Evolutionary conservation across 2,113 vertebrate species (phyloP).

Genomic region (Marmota flaviventris): DNA sequence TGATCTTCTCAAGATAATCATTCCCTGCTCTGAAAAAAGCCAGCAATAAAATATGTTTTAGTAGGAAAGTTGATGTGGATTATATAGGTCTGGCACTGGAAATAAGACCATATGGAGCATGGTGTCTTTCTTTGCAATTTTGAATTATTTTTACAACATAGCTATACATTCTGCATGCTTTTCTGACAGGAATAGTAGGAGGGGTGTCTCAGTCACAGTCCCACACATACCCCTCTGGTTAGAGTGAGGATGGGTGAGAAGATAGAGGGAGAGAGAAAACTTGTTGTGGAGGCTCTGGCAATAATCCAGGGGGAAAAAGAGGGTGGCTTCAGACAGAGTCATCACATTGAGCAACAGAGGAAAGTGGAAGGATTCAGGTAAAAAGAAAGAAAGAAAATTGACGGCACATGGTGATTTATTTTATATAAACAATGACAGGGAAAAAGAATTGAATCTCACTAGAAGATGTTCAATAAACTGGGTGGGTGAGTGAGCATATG

Average conservation of each 20-base stretch:
- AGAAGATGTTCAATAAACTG: background rate
- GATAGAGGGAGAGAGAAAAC: background rate
- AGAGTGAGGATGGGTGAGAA: constrained; percentile 29
- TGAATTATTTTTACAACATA: constrained; percentile 67
- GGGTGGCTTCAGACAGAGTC: background rate
- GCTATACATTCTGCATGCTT: constrained; percentile 40
- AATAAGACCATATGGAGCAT: constrained; percentile 61
- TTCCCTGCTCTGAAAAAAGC: background rate
- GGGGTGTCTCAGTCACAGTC: constrained; percentile 24
- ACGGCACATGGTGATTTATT: background rate
- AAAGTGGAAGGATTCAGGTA: background rate
- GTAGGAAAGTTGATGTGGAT: background rate
- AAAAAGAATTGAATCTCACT: background rate
- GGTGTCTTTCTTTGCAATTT: constrained; percentile 50
- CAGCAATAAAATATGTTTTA: constrained; percentile 19
- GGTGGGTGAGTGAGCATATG: background rate
- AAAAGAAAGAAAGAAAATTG: background rate
- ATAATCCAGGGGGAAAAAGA: background rate
- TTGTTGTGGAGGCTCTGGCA: background rate
- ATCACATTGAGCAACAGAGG: background rate
- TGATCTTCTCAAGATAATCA: background rate
- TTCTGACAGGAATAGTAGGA: constrained; percentile 58
- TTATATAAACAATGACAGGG: background rate
- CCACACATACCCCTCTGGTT: background rate
- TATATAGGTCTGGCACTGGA: constrained; percentile 52